Evolutionary conservation across 2,797 vertebrate species (phyloP).

Genomic region (Mustela erminea): DNA sequence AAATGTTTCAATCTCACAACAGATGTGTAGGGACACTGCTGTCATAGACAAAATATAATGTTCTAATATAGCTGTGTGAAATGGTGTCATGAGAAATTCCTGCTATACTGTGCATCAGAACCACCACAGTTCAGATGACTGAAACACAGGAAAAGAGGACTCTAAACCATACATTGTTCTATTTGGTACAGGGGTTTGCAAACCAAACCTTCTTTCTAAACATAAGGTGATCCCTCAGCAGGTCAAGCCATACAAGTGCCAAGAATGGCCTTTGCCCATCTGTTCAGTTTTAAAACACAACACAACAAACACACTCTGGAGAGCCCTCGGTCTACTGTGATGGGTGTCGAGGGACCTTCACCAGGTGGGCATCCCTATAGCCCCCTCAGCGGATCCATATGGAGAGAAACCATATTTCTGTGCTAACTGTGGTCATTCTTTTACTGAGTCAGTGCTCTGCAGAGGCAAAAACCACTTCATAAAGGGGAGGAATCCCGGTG

Average conservation of each 20-base stretch:
- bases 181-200: neutral
- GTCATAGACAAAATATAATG: slow-evolving; percentile 73
- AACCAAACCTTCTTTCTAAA: neutral
- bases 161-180: neutral
- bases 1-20: slow-evolving; percentile 83
- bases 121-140: neutral
- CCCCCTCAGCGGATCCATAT: neutral
- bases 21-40: slow-evolving; percentile 82
- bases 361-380: neutral
- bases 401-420: neutral
- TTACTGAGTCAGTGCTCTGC: neutral
- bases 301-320: neutral
- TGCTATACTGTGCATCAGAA: neutral
- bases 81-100: slow-evolving; percentile 62
- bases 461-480: neutral
- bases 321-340: neutral
- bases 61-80: slow-evolving; percentile 79
- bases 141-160: neutral
- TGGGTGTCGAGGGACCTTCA: neutral
- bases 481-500: neutral
- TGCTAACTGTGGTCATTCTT: neutral
- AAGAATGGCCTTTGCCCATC: neutral
- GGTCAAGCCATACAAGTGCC: neutral
- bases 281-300: neutral
- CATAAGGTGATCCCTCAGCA: neutral